Conservation (phyloP, 2,797 vertebrate genomes). For the Gambusia yucatana region DNA sequence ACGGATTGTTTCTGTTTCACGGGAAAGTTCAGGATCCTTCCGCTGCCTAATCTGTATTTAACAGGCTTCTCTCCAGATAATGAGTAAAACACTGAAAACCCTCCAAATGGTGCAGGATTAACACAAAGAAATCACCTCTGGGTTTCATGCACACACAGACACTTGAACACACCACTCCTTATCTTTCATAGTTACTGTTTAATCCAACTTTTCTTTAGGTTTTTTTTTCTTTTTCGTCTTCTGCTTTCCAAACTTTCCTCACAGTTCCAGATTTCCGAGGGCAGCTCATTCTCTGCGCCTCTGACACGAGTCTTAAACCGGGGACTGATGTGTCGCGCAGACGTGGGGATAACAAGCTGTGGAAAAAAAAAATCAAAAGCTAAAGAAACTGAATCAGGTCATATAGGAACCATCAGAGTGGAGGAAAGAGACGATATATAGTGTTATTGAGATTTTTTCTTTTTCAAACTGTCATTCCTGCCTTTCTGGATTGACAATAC, state of each 20-base stretch:
- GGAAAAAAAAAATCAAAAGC: neutral
- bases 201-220: slow-evolving; percentile 10
- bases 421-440: neutral
- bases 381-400: neutral
- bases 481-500: too few relatives aligned
- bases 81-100: slow-evolving; percentile 64
- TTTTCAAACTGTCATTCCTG: too few relatives aligned
- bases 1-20: slow-evolving; percentile 50
- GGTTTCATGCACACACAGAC: slow-evolving; percentile 23
- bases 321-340: neutral
- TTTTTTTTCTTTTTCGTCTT: slow-evolving; percentile 4
- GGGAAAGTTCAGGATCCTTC: slow-evolving; percentile 58
- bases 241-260: slow-evolving; percentile 27
- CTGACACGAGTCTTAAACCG: neutral
- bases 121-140: slow-evolving; percentile 64
- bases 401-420: neutral
- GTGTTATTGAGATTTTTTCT: too few relatives aligned
- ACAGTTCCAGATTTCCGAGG: slow-evolving; percentile 22
- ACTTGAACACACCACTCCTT: slow-evolving; percentile 29
- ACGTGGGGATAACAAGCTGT: neutral
- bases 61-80: slow-evolving; percentile 71
- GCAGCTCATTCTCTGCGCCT: slow-evolving; percentile 7
- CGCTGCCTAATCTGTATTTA: slow-evolving; percentile 73
- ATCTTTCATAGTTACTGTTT: slow-evolving; percentile 30
- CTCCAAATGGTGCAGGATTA: slow-evolving; percentile 69